These are phyloP conservation scores for Hormaphis cornu DNA, from an alignment of 1,140 invertebrate genomes.

Conservation along the genomic window DNA sequence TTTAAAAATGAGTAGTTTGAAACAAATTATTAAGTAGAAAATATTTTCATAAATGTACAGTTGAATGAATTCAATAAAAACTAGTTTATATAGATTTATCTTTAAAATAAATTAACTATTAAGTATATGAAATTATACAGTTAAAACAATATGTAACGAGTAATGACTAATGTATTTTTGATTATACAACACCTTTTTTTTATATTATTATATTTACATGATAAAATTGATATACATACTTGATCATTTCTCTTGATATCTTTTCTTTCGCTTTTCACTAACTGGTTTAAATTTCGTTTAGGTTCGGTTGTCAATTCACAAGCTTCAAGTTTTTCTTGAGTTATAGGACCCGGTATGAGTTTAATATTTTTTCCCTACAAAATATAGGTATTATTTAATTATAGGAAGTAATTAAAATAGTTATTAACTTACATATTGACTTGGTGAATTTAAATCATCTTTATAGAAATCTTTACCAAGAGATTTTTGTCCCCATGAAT, in stretches of 20 bases:
- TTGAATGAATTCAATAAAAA: too few relatives aligned
- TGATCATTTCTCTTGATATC: slow-evolving; percentile 14
- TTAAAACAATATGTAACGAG: too few relatives aligned
- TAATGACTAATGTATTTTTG: too few relatives aligned
- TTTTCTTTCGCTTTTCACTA: slow-evolving; percentile 41
- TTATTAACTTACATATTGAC: slow-evolving; percentile 3
- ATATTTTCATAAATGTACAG: too few relatives aligned
- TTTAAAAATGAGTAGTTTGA: too few relatives aligned
- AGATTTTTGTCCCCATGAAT: slow-evolving; percentile 14
- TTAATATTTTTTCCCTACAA: slow-evolving; percentile 39
- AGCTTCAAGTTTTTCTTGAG: slow-evolving; percentile 53
- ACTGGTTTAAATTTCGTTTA: slow-evolving; percentile 48
- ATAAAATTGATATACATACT: background rate
- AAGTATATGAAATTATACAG: too few relatives aligned
- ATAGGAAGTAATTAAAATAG: background rate
- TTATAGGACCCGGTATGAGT: slow-evolving; percentile 53
- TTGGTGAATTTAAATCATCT: slow-evolving; percentile 9
- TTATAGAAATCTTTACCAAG: slow-evolving; percentile 22
- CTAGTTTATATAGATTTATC: too few relatives aligned
- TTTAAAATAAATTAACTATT: too few relatives aligned
- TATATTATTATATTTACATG: background rate
- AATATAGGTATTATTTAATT: background rate
- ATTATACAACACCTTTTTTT: too few relatives aligned
- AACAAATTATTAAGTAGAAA: too few relatives aligned
- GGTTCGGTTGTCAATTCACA: slow-evolving; percentile 48